Conservation (phyloP, 2,888 invertebrate genomes). For the Falcaria lacertinaria region DNA sequence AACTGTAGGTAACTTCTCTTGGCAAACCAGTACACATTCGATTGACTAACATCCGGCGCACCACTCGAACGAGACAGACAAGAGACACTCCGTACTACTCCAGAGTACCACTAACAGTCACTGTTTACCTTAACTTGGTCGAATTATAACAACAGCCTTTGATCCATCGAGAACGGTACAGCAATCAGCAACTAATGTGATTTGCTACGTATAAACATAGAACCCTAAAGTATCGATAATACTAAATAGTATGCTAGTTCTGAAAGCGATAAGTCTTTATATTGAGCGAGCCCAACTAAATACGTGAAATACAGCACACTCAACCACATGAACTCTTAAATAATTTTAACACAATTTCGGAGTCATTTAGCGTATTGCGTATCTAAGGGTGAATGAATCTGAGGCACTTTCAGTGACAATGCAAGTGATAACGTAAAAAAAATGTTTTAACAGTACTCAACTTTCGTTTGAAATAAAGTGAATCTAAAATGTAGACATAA, state of each 20-base stretch:
- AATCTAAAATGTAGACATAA: slow-evolving; percentile 16
- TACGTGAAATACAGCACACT: slow-evolving; percentile 66
- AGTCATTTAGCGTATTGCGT: not conserved
- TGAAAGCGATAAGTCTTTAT: slow-evolving; percentile 75
- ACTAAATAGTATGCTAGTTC: slow-evolving; percentile 67
- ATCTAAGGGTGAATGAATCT: slow-evolving; percentile 22
- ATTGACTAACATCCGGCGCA: slow-evolving; percentile 74
- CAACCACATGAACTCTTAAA: slow-evolving; percentile 50
- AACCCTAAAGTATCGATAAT: slow-evolving; percentile 63
- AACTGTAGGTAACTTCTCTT: slow-evolving; percentile 80
- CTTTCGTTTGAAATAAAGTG: slow-evolving; percentile 3
- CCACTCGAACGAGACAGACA: slow-evolving; percentile 63
- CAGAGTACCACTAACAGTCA: slow-evolving; percentile 45
- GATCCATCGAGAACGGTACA: slow-evolving; percentile 64
- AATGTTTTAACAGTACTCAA: not conserved
- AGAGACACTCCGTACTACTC: slow-evolving; percentile 39
- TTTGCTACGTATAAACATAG: slow-evolving; percentile 66
- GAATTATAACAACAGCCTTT: slow-evolving; percentile 64
- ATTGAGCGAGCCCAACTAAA: slow-evolving; percentile 77
- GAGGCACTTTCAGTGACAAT: slow-evolving; percentile 48
- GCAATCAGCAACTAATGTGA: slow-evolving; percentile 67
- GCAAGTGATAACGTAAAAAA: slow-evolving; percentile 27
- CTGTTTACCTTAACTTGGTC: slow-evolving; percentile 62
- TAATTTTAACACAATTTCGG: slow-evolving; percentile 17
- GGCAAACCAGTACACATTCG: slow-evolving; percentile 73